Percentiles rank a stretch among this genome's conserved stretches.
Conservation (phyloP, 2,113 vertebrate genomes). For the Lamprologus callipterus region DNA sequence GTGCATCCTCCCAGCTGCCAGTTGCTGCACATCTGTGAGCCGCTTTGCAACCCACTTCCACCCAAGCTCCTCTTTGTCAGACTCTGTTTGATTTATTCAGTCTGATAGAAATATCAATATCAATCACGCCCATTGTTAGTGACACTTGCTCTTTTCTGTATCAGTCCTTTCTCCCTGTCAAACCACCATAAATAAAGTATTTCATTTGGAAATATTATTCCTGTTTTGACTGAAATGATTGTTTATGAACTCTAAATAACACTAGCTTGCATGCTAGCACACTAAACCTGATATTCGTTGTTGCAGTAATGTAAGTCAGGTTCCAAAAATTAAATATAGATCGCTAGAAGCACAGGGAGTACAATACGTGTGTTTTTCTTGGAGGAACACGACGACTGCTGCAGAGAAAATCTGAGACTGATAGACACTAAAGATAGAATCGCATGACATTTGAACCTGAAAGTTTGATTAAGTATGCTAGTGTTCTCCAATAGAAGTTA, state of each 20-base stretch:
- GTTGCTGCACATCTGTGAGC: not conserved
- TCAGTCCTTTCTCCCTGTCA: not conserved
- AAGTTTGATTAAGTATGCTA: not conserved
- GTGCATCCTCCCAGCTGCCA: not conserved
- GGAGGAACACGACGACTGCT: not conserved
- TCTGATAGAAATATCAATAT: not conserved
- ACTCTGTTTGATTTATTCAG: not conserved
- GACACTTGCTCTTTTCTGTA: not conserved
- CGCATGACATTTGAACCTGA: not conserved
- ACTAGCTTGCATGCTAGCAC: not conserved
- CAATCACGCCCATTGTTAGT: not conserved
- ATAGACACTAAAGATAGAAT: not conserved
- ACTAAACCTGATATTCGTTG: not conserved
- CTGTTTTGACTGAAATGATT: accelerated
- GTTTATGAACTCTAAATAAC: not conserved
- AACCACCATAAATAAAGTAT: not conserved
- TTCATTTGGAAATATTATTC: not conserved
- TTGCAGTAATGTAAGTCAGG: accelerated
- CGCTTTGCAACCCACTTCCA: not conserved
- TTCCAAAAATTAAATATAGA: not conserved
- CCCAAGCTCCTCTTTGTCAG: accelerated
- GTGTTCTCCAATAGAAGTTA: not conserved
- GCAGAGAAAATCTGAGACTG: not conserved
- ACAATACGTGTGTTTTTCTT: not conserved
- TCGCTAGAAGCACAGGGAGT: not conserved